Base-by-base conservation (phyloP, 92 coral and sea anemone genomes). In the Parazoanthus swiftii region DNA sequence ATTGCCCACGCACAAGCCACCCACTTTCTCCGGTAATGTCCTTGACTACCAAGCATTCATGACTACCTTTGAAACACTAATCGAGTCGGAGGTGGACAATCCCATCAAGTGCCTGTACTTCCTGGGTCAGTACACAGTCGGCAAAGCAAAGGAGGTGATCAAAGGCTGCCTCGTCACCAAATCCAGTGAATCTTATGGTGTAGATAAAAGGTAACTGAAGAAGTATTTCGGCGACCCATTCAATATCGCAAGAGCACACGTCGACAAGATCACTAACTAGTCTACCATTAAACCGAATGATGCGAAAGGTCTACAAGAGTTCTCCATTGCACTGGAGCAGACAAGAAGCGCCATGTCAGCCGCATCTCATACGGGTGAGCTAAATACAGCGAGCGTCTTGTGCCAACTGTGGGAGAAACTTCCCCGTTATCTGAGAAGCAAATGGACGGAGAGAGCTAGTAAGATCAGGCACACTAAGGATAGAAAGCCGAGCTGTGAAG, bases 61-160 rank as follows among this genome's bases (percentile, higher is more conserved):
- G 42, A 38, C 42, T 38, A 3, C 42, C 3, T 38, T 38, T 38
- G 71, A 59, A 13, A 81, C 39, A 90, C 86, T 82, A 63, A 72
- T 78, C 20, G 66, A 88, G 78, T 20, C 87, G 76, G 79, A 1
- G 94, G 91, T 29, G 88, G 89, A 63, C 10, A 74, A 85, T 79
- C 79, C 91, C 36, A 68, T 38, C 23, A 93, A 94, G 76, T 85
- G 85, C 43, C 85, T 94, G 66, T 92, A 92, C 65, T 92, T 90
- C 59, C 85, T 94, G 80, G 91, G 90, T 35, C 93, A 92, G 80
- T 87, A 94, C 91, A 92, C 94, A 8, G 67, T 85, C 21, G 93
- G 92, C 2, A 74, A 76, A 88, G 90, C 58, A 91, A 91, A 81
- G 89, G 89, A 91, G 44, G 7, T 91, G 43, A 89, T 91, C 8